Percentiles rank a stretch among this genome's conserved stretches.
phyloP scores from a whole-genome alignment of 2,888 invertebrate genomes.

The Zele albiditarsus region DNA sequence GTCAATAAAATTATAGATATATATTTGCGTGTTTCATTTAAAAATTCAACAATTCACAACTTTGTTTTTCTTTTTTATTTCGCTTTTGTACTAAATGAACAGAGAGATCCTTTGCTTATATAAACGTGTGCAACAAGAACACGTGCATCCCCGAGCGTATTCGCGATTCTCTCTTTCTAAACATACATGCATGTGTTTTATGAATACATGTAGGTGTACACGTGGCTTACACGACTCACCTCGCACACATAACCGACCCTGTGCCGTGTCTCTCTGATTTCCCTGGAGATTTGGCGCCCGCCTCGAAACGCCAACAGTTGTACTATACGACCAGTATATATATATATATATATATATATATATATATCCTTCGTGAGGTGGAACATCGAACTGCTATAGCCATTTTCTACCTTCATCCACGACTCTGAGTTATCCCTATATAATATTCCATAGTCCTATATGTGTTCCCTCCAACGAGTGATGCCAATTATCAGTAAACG shows the following conservation, averaged over 20 bases:
- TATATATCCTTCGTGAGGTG: neutral
- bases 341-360: neutral
- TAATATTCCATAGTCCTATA: neutral
- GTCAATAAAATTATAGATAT: neutral
- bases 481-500: constrained; percentile 31
- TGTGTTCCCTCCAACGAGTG: neutral
- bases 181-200: constrained; percentile 18
- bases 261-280: constrained; percentile 68
- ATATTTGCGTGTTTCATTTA: neutral
- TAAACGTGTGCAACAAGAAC: constrained; percentile 4
- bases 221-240: constrained; percentile 47
- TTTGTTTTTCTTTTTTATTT: neutral
- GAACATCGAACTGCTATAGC: neutral
- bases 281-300: constrained; percentile 62
- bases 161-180: constrained; percentile 16
- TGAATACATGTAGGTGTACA: constrained; percentile 46
- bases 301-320: constrained; percentile 49
- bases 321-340: constrained; percentile 32
- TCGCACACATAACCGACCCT: constrained; percentile 52
- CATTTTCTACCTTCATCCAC: constrained; percentile 1
- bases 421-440: neutral
- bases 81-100: neutral
- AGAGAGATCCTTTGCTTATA: constrained; percentile 1
- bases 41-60: neutral
- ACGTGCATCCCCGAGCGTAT: constrained; percentile 43